Evolutionary conservation across 2,797 vertebrate genomes (phyloP).

Genomic region (Eospalax fontanierii): DNA sequence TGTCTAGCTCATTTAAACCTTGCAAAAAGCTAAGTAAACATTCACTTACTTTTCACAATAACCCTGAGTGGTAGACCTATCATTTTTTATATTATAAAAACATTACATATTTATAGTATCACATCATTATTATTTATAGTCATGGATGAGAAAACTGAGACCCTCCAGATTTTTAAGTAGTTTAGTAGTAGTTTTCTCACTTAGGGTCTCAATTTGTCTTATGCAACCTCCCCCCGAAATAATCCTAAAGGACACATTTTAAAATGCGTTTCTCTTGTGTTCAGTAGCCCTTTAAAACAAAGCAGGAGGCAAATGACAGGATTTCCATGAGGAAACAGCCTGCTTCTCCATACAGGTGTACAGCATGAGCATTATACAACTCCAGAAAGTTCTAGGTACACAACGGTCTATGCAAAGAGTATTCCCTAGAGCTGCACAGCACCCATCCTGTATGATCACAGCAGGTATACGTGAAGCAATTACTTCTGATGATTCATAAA

Average conservation of each 20-base stretch:
- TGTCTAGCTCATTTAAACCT: constrained; percentile 60
- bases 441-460: neutral
- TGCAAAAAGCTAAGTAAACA: constrained; percentile 5
- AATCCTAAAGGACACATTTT: constrained; percentile 6
- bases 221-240: neutral
- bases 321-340: neutral
- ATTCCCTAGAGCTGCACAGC: neutral
- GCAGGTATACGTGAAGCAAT: neutral
- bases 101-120: neutral
- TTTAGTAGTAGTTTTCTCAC: constrained; percentile 36
- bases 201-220: neutral
- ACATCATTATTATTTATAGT: constrained; percentile 50
- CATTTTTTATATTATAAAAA: neutral
- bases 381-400: neutral
- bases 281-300: constrained; percentile 33
- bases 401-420: neutral
- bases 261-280: neutral
- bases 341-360: neutral
- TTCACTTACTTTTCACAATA: constrained; percentile 23
- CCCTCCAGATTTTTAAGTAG: neutral
- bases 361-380: neutral
- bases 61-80: neutral
- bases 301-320: neutral
- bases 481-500: constrained; percentile 5
- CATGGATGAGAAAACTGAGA: constrained; percentile 23